Percentiles rank a stretch among this genome's conserved stretches.
These are phyloP conservation scores for Galeopterus variegatus DNA, from an alignment of 2,113 vertebrate species.

Conservation along the genomic window DNA sequence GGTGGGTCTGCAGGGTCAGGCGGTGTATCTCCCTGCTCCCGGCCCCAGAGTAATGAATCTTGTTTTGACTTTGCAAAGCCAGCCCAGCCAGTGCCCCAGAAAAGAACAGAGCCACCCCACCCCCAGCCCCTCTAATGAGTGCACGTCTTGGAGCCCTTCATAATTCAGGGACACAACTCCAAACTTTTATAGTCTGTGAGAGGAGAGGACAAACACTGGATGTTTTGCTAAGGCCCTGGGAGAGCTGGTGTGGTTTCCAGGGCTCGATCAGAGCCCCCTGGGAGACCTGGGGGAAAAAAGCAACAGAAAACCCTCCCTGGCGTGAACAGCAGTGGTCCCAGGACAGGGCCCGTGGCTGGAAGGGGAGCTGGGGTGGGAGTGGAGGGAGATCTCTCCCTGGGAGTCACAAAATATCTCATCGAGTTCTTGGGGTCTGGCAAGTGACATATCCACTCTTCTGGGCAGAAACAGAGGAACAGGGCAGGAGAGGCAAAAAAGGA, in stretches of 20 bases:
- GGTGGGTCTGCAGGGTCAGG: conserved; percentile 80
- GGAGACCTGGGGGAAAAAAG: background rate
- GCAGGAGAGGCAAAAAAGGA: background rate
- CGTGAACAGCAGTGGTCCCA: background rate
- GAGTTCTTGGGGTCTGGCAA: background rate
- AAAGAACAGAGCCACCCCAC: background rate
- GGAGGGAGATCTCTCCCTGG: background rate
- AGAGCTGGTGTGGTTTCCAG: conserved; percentile 62
- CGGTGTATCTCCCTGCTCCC: conserved; percentile 77
- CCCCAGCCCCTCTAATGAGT: background rate
- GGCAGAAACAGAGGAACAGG: too few species aligned
- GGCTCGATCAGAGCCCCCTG: background rate
- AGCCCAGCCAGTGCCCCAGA: conserved; percentile 38
- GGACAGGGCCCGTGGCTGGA: background rate
- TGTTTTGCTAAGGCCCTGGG: conserved; percentile 62
- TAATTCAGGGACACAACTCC: conserved; percentile 68
- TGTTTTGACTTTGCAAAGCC: conserved; percentile 76
- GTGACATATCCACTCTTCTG: background rate
- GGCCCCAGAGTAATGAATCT: conserved; percentile 84
- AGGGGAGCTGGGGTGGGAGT: background rate
- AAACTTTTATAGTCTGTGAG: background rate
- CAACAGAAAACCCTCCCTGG: conserved; percentile 45
- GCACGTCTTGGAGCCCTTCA: conserved; percentile 54
- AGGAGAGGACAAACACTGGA: background rate
- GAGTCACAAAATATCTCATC: background rate